Evolutionary conservation across 2,797 vertebrate genomes (phyloP).

Genomic region (Acanthis flammea): DNA sequence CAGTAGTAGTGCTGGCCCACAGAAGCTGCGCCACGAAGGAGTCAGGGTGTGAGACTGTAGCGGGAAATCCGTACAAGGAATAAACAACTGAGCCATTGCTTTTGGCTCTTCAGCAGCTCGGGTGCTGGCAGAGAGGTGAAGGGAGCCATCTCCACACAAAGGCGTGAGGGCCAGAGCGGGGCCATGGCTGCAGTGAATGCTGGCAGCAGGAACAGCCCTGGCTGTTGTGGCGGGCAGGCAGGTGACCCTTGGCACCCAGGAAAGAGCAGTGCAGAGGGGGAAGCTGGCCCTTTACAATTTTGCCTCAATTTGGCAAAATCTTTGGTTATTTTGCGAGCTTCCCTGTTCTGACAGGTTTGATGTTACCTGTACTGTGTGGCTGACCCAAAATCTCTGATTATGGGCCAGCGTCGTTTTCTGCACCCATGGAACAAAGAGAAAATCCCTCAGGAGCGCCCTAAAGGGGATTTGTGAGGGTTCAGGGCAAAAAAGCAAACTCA

Average conservation of each 20-base stretch:
- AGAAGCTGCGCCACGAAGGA: neutral
- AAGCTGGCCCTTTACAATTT: fast-evolving
- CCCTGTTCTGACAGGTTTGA: neutral
- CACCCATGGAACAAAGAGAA: neutral
- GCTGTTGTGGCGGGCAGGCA: neutral
- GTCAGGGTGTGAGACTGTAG: neutral
- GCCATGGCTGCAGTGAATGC: neutral
- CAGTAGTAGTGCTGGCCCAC: neutral
- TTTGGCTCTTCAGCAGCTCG: neutral
- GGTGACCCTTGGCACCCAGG: neutral
- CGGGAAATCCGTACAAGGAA: neutral
- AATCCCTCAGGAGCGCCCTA: neutral
- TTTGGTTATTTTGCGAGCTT: neutral
- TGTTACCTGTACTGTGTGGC: fast-evolving
- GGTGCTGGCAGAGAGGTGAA: neutral
- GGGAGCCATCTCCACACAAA: fast-evolving
- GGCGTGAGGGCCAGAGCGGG: fast-evolving
- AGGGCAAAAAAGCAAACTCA: neutral
- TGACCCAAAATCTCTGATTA: neutral
- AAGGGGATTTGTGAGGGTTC: neutral
- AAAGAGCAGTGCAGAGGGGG: neutral
- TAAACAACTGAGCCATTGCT: neutral
- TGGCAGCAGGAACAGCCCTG: neutral
- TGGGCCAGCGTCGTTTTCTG: neutral
- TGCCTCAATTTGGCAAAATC: neutral